These are phyloP conservation scores for Drosophila aldrichi DNA, from an alignment of 2,888 invertebrate genomes.

Conservation along the genomic window DNA sequence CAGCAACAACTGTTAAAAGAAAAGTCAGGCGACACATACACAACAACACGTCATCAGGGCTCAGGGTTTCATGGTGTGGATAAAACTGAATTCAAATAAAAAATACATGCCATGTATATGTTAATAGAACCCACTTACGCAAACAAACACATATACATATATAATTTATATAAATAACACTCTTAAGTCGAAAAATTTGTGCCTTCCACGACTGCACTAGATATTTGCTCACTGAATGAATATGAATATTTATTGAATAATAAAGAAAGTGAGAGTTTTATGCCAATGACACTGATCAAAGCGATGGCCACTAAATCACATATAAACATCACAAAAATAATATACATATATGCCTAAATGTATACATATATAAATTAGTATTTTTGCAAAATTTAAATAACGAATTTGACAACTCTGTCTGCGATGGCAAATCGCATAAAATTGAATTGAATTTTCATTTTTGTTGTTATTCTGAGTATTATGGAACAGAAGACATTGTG, in stretches of 20 bases:
- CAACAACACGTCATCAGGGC: constrained; percentile 46
- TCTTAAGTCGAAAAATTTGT: constrained; percentile 42
- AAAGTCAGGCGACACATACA: constrained; percentile 40
- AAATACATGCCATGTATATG: constrained; percentile 36
- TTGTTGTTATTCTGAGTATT: constrained; percentile 49
- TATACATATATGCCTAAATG: not conserved
- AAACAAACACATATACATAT: constrained; percentile 12
- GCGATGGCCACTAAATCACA: constrained; percentile 25
- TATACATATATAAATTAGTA: constrained; percentile 1
- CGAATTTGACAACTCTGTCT: constrained; percentile 34
- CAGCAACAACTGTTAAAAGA: constrained; percentile 26
- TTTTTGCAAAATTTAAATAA: constrained; percentile 28
- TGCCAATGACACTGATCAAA: constrained; percentile 4
- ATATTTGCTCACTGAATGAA: constrained; percentile 5
- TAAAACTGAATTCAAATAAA: constrained; percentile 21
- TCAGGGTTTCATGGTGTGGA: constrained; percentile 61
- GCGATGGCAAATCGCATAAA: constrained; percentile 10
- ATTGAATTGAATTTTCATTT: constrained; percentile 23
- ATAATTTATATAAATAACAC: constrained; percentile 18
- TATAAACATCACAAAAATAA: not conserved
- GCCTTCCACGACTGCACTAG: constrained; percentile 53
- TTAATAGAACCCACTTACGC: constrained; percentile 52
- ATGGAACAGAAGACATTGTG: constrained; percentile 57
- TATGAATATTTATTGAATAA: constrained; percentile 1
- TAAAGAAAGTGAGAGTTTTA: constrained; percentile 18